Evolutionary conservation across 2,113 vertebrate genomes (phyloP).

Genomic region (Anoplopoma fimbria): DNA sequence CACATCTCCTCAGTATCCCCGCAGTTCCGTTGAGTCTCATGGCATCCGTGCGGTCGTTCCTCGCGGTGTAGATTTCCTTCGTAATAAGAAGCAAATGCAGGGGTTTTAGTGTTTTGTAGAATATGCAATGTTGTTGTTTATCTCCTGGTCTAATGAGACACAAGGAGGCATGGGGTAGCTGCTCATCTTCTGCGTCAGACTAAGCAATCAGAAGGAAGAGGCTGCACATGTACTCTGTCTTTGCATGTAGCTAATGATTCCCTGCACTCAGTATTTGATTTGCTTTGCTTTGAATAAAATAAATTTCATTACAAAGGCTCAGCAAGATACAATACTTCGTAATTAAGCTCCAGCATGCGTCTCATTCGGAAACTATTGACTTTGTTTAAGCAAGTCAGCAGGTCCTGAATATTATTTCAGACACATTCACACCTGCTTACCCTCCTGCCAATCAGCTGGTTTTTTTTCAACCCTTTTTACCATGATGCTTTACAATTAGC

Average conservation of each 20-base stretch:
- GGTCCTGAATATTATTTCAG: conserved; percentile 34
- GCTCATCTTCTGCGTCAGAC: conserved; percentile 36
- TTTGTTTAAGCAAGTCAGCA: conserved; percentile 46
- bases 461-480: background rate
- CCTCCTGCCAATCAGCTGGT: conserved; percentile 1
- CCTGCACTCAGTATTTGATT: conserved; percentile 22
- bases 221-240: conserved; percentile 14
- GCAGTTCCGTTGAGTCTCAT: conserved; percentile 11
- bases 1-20: conserved; percentile 30
- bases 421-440: conserved; percentile 33
- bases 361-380: conserved; percentile 37
- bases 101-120: conserved; percentile 4
- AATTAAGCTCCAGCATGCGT: conserved; percentile 50
- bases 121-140: conserved; percentile 60
- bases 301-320: conserved; percentile 56
- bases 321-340: conserved; percentile 38
- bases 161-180: conserved; percentile 34
- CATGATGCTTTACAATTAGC: conserved; percentile 23
- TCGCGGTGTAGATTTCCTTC: conserved; percentile 23
- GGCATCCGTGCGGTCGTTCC: background rate
- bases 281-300: conserved; percentile 44
- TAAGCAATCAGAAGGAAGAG: conserved; percentile 18
- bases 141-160: conserved; percentile 61
- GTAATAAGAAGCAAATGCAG: conserved; percentile 48
- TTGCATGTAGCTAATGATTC: conserved; percentile 34